These are phyloP conservation scores for Rhagium mordax DNA, from an alignment of 2,888 invertebrate species.

Conservation along the genomic window DNA sequence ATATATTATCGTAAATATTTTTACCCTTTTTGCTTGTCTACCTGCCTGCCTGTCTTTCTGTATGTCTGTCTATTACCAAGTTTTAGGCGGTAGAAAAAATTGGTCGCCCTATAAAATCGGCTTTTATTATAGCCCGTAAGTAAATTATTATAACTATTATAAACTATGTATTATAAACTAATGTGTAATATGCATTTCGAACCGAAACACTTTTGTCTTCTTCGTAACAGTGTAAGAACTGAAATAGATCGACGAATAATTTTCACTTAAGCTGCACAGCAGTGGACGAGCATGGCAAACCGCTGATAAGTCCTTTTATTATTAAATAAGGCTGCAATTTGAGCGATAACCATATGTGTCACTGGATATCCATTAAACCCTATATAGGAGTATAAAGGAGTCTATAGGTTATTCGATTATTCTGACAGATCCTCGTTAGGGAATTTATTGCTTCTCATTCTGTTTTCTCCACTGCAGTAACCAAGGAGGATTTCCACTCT, in stretches of 20 bases:
- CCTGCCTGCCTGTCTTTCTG: too few species aligned
- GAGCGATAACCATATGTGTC: conserved; percentile 5
- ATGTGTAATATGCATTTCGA: too few species aligned
- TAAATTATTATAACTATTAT: too few species aligned
- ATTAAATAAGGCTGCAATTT: conserved; percentile 7
- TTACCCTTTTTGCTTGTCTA: too few species aligned
- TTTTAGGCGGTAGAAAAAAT: too few species aligned
- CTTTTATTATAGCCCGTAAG: too few species aligned
- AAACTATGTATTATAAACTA: too few species aligned
- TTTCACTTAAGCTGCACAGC: background rate
- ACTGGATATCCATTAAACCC: background rate
- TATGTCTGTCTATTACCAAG: too few species aligned
- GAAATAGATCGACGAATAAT: background rate
- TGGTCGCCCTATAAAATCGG: too few species aligned
- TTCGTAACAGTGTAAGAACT: conserved; percentile 16
- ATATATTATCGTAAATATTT: too few species aligned
- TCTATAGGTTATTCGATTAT: conserved; percentile 3
- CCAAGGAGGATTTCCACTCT: too few species aligned
- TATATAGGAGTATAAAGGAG: background rate
- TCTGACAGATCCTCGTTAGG: background rate
- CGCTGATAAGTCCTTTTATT: conserved; percentile 16
- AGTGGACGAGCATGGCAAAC: background rate
- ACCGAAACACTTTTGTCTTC: too few species aligned
- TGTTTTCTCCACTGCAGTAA: background rate
- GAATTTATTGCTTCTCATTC: conserved; percentile 1